phyloP scores from a whole-genome alignment of 2,797 vertebrate species.

The Cyprinodon diabolis region DNA sequence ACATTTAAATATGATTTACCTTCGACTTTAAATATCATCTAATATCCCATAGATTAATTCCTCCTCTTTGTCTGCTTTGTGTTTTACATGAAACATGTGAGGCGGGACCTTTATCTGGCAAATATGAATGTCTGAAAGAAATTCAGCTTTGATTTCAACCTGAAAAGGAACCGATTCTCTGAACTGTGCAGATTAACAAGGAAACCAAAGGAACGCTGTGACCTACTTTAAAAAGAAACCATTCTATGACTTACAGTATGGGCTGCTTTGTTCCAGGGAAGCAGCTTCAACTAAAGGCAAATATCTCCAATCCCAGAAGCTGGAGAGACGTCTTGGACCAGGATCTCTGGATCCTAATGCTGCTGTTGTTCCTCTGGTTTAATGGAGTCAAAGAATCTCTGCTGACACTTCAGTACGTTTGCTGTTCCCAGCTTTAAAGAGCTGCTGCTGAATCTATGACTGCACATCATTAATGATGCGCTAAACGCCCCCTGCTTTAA shows the following conservation, averaged over 20 bases:
- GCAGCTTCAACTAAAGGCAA: conserved; percentile 13
- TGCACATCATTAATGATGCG: background rate
- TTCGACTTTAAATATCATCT: too few relatives aligned
- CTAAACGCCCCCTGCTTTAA: background rate
- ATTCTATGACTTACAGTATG: conserved; percentile 11
- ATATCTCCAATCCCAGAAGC: conserved; percentile 30
- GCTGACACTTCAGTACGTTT: conserved; percentile 5
- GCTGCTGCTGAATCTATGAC: background rate
- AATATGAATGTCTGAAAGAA: background rate
- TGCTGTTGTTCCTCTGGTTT: conserved; percentile 2
- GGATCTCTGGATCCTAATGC: conserved; percentile 28
- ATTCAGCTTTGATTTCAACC: background rate
- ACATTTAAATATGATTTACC: too few relatives aligned
- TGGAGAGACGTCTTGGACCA: conserved; percentile 14
- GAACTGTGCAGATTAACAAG: background rate
- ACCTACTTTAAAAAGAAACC: conserved; percentile 28
- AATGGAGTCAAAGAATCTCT: conserved; percentile 25
- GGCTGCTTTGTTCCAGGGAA: conserved; percentile 4
- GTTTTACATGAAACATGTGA: background rate
- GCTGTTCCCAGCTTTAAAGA: conserved; percentile 14
- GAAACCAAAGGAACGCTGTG: conserved; percentile 19
- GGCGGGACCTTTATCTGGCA: background rate
- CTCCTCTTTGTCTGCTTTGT: too few relatives aligned
- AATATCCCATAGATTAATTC: too few relatives aligned
- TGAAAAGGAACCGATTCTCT: background rate